Evolutionary conservation across 1,140 invertebrate genomes (phyloP).

Genomic region (Brachionus rotundiformis): DNA sequence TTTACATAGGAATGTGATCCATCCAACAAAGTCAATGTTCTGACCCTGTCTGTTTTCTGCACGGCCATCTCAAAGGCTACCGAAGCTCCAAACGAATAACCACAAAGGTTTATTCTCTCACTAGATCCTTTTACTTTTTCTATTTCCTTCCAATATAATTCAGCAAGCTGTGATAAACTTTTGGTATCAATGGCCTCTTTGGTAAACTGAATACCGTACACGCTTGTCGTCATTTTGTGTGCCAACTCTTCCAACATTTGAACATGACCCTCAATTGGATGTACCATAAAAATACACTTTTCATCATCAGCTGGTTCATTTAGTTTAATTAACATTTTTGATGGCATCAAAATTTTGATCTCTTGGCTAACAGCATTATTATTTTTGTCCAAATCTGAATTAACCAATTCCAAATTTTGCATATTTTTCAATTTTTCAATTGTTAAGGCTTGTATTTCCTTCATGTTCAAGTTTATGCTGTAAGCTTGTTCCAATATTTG

Average conservation of each 20-base stretch:
- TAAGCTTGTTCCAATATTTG: conserved; percentile 89
- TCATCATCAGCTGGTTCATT: conserved; percentile 61
- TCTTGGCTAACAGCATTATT: conserved; percentile 58
- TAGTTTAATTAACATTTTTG: conserved; percentile 63
- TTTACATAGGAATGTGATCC: conserved; percentile 86
- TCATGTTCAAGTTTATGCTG: conserved; percentile 65
- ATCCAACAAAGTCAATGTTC: conserved; percentile 73
- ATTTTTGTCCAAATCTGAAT: conserved; percentile 55
- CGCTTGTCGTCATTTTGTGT: conserved; percentile 72
- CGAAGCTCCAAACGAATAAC: conserved; percentile 89
- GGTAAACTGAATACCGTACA: conserved; percentile 86
- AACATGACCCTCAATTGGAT: conserved; percentile 87
- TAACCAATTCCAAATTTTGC: conserved; percentile 69
- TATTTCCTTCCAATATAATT: conserved; percentile 69
- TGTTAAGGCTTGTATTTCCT: conserved; percentile 71
- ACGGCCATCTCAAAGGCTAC: conserved; percentile 89
- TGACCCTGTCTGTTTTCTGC: conserved; percentile 69
- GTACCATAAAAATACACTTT: conserved; percentile 74
- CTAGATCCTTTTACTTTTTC: conserved; percentile 70
- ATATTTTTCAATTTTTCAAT: conserved; percentile 78
- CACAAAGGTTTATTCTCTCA: conserved; percentile 77
- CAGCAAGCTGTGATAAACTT: conserved; percentile 74
- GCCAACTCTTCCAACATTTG: conserved; percentile 72
- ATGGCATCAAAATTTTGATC: conserved; percentile 65
- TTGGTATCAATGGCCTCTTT: conserved; percentile 70